Percentiles rank a stretch among this genome's conserved stretches.
These are phyloP conservation scores for Eupeodes corollae DNA, from an alignment of 1,140 invertebrate genomes.

Conservation along the genomic window DNA sequence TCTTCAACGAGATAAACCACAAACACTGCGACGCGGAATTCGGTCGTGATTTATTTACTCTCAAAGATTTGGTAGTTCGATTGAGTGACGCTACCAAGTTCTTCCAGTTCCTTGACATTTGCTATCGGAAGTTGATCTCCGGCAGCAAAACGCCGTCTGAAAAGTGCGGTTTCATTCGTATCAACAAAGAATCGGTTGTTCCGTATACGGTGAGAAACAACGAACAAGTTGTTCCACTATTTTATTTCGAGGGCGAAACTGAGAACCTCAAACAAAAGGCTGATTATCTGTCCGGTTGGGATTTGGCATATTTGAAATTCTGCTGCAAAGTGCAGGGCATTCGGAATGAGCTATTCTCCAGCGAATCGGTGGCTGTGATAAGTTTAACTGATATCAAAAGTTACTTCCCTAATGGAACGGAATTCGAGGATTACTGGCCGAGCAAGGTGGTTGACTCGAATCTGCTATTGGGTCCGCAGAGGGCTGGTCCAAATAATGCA, in stretches of 20 bases:
- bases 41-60: conserved; percentile 77
- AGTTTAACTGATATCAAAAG: conserved; percentile 80
- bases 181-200: conserved; percentile 88
- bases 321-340: conserved; percentile 91
- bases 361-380: conserved; percentile 78
- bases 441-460: conserved; percentile 70
- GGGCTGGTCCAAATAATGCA: conserved; percentile 41
- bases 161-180: conserved; percentile 85
- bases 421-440: conserved; percentile 86
- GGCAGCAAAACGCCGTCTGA: conserved; percentile 55
- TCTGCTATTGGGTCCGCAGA: conserved; percentile 52
- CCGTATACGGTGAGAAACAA: conserved; percentile 77
- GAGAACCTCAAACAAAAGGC: conserved; percentile 78
- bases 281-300: conserved; percentile 77
- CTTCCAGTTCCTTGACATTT: conserved; percentile 79
- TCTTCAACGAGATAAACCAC: conserved; percentile 87
- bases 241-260: conserved; percentile 87
- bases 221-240: conserved; percentile 83
- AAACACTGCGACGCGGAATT: conserved; percentile 86
- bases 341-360: conserved; percentile 78
- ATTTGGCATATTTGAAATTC: conserved; percentile 83
- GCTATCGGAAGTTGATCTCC: conserved; percentile 67
- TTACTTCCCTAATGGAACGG: conserved; percentile 77
- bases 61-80: conserved; percentile 79
- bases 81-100: conserved; percentile 80